Conservation (phyloP, 2,888 invertebrate species). For the Tolmerus cingulatus region DNA sequence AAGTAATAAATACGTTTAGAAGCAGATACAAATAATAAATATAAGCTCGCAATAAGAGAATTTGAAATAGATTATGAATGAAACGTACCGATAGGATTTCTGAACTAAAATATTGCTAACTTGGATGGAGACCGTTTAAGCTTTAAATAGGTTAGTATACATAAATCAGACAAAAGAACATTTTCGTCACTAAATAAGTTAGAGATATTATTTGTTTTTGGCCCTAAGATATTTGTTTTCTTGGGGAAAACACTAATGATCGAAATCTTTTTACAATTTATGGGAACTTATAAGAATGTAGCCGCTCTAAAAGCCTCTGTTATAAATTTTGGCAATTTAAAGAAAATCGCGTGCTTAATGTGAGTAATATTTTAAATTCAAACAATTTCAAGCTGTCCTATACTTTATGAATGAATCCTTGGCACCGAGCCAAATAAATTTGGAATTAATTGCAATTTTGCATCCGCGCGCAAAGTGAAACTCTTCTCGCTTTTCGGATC, state of each 20-base stretch:
- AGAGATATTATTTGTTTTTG: not conserved
- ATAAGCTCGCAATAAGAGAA: not conserved
- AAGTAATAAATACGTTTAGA: not conserved
- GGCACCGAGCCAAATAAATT: not conserved
- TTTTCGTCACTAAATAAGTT: too few relatives aligned
- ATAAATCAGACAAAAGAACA: too few relatives aligned
- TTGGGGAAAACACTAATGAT: not conserved
- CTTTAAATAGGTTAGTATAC: too few relatives aligned
- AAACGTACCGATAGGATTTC: not conserved
- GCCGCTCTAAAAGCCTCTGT: not conserved
- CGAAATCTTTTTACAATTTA: not conserved
- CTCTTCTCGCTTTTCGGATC: not conserved
- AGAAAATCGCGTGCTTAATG: not conserved
- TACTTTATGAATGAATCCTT: slow-evolving; percentile 6
- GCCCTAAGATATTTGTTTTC: not conserved
- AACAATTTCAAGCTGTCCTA: not conserved
- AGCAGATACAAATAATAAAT: not conserved
- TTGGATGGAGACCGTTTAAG: not conserved
- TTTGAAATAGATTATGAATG: not conserved
- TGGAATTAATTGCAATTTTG: slow-evolving; percentile 18
- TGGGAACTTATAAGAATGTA: not conserved
- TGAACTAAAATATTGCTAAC: not conserved
- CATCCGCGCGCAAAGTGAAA: not conserved
- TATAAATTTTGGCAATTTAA: not conserved
- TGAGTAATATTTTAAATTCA: not conserved